Conservation (phyloP, 2,888 invertebrate species). For the Volucella inanis region DNA sequence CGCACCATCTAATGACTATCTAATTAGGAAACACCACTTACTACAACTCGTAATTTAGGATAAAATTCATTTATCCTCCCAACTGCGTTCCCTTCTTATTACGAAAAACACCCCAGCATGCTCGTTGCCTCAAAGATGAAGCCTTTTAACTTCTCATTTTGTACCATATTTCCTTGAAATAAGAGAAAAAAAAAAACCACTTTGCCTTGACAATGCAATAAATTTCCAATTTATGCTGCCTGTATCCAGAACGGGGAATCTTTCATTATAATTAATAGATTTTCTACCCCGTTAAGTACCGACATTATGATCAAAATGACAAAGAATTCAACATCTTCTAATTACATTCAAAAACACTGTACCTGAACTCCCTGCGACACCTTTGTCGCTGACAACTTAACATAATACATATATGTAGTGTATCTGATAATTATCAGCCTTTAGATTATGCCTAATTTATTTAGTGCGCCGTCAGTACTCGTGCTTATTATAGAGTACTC, state of each 20-base stretch:
- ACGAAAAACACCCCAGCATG: slow-evolving; percentile 5
- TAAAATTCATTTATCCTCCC: not conserved
- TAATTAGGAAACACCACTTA: slow-evolving; percentile 13
- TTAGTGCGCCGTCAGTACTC: slow-evolving; percentile 6
- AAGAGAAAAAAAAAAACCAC: not conserved
- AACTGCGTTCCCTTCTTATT: not conserved
- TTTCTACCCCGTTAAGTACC: not conserved
- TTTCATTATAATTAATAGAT: too few species aligned
- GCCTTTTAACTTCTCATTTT: slow-evolving; percentile 40
- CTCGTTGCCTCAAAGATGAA: slow-evolving; percentile 30
- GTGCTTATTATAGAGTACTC: not conserved
- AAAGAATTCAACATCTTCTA: not conserved
- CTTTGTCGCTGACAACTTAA: slow-evolving; percentile 30
- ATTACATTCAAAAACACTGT: slow-evolving; percentile 31
- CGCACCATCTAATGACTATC: slow-evolving; percentile 17
- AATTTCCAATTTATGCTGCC: not conserved
- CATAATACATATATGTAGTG: slow-evolving; percentile 7
- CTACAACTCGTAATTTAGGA: not conserved
- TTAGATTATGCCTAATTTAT: not conserved
- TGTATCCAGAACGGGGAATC: not conserved
- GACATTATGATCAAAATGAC: not conserved
- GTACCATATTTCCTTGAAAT: not conserved
- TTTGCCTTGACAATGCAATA: slow-evolving; percentile 15
- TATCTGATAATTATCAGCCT: slow-evolving; percentile 54
- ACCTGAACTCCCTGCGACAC: not conserved